phyloP scores from a whole-genome alignment of 2,113 vertebrate species.

The Vombatus ursinus region DNA sequence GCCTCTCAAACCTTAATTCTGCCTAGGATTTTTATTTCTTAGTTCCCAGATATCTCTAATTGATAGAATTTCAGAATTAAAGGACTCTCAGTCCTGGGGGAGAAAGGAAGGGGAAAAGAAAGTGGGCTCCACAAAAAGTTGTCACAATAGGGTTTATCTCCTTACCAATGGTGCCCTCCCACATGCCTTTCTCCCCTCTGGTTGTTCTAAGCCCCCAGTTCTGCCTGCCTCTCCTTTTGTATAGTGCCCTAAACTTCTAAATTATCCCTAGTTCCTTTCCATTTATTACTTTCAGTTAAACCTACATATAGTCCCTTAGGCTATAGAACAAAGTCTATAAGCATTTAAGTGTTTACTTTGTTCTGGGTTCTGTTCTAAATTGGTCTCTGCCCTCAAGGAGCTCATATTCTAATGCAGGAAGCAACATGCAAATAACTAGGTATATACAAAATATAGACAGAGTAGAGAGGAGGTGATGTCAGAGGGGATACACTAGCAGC shows the following conservation, averaged over 20 bases:
- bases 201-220: neutral
- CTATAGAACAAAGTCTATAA: neutral
- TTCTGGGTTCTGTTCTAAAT: neutral
- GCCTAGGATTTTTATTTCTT: neutral
- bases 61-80: neutral
- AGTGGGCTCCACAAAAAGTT: neutral
- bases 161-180: neutral
- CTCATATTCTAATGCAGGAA: neutral
- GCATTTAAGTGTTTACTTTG: neutral
- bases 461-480: no score
- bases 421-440: neutral
- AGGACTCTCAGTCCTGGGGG: neutral
- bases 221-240: neutral
- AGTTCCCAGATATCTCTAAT: neutral
- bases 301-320: neutral
- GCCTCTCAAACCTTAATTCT: neutral
- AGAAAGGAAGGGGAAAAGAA: neutral
- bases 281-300: neutral
- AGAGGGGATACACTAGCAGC: neutral
- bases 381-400: neutral
- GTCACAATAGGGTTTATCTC: neutral
- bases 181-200: neutral
- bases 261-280: neutral
- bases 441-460: neutral
- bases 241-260: neutral